These are phyloP conservation scores for Struthidea cinerea DNA, from an alignment of 2,113 vertebrate species.

Conservation along the genomic window DNA sequence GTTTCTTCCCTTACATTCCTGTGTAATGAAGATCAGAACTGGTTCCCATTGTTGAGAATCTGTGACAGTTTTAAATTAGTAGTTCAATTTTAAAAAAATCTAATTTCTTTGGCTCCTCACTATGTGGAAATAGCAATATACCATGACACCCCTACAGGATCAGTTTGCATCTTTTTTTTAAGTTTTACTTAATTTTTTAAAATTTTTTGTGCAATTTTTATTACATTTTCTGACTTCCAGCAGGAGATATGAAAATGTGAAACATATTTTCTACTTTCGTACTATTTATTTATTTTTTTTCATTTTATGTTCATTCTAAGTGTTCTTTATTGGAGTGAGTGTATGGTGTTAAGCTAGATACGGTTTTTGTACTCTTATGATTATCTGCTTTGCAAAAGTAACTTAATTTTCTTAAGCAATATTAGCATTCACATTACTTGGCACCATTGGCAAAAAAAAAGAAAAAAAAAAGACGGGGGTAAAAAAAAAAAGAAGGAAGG, in stretches of 20 bases:
- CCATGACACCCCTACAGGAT: constrained; percentile 74
- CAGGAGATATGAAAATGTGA: constrained; percentile 78
- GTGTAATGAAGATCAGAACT: constrained; percentile 19
- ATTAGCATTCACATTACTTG: constrained; percentile 98
- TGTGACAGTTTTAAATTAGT: constrained; percentile 43
- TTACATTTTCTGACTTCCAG: constrained; percentile 76
- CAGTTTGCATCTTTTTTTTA: constrained; percentile 73
- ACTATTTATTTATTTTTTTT: constrained; percentile 67
- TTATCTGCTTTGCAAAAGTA: constrained; percentile 96
- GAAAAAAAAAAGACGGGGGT: constrained; percentile 61
- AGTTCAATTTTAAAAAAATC: constrained; percentile 66
- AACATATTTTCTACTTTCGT: constrained; percentile 70
- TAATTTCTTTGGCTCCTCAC: constrained; percentile 81
- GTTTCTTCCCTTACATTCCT: neutral
- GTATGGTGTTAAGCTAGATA: constrained; percentile 85
- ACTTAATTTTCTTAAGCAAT: constrained; percentile 90
- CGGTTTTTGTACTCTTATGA: constrained; percentile 81
- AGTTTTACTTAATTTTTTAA: constrained; percentile 48
- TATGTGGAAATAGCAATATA: constrained; percentile 77
- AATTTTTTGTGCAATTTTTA: constrained; percentile 72
- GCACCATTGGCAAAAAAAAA: constrained; percentile 95
- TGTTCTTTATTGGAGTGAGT: constrained; percentile 83
- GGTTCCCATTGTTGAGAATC: neutral
- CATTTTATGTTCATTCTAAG: constrained; percentile 73
- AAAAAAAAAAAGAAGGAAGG: constrained; percentile 15